These are phyloP conservation scores for Nephrotoma appendiculata DNA, from an alignment of 2,888 invertebrate genomes.

Conservation along the genomic window DNA sequence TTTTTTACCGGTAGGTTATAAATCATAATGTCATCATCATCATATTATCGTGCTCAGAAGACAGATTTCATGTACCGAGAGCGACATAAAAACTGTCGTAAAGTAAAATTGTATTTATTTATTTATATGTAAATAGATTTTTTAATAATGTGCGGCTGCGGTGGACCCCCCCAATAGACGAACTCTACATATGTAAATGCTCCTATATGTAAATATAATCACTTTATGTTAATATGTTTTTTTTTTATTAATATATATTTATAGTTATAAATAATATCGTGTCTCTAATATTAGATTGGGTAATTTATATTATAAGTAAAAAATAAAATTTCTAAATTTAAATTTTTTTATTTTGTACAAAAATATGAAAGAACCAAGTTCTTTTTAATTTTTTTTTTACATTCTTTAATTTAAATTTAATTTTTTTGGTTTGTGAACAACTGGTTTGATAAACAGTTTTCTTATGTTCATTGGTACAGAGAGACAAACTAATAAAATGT, in stretches of 20 bases:
- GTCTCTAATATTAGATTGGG: not conserved
- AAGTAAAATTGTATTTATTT: not conserved
- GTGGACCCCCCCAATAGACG: not conserved
- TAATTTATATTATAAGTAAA: not conserved
- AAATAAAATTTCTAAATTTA: not conserved
- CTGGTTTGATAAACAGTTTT: not conserved
- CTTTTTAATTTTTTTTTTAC: not conserved
- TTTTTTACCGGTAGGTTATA: not conserved
- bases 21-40: not conserved
- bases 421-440: not conserved
- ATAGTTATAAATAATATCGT: not conserved
- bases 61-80: not conserved
- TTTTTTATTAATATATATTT: not conserved
- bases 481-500: too few relatives aligned
- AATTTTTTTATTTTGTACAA: not conserved
- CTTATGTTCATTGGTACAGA: too few relatives aligned
- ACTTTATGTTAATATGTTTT: too few relatives aligned
- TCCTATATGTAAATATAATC: not conserved
- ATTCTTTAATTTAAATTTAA: too few relatives aligned
- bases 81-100: not conserved
- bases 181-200: not conserved
- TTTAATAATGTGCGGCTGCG: not conserved
- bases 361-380: not conserved
- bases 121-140: not conserved
- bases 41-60: not conserved